Conservation (phyloP, 2,113 vertebrate genomes). For the Gymnogyps californianus region DNA sequence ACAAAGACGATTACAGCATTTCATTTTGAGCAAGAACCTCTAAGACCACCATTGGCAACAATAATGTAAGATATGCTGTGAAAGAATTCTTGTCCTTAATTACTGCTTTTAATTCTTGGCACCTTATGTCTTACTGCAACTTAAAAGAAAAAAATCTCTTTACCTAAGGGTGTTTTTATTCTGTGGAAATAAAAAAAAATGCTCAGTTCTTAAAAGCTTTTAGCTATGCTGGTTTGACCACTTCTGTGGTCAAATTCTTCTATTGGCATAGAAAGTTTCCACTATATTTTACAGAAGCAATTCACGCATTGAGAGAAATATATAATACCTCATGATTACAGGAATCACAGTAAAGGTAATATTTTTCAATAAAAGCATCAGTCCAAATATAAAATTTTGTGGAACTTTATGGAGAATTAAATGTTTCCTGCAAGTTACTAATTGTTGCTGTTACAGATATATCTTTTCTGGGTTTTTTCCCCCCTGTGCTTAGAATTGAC, state of each 20-base stretch:
- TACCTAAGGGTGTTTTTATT: neutral
- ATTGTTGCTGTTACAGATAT: neutral
- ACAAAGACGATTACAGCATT: neutral
- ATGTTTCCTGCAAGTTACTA: neutral
- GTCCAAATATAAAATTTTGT: neutral
- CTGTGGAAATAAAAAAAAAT: neutral
- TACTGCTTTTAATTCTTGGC: neutral
- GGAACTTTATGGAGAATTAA: neutral
- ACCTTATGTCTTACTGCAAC: neutral
- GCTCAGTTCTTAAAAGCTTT: neutral
- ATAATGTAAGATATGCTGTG: neutral
- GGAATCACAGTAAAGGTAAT: neutral
- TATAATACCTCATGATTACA: neutral
- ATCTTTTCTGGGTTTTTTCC: neutral
- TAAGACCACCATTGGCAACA: neutral
- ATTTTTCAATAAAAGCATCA: neutral
- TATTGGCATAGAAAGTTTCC: neutral
- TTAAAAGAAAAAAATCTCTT: neutral
- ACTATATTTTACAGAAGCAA: neutral
- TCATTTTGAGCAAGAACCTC: neutral
- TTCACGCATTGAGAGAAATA: neutral
- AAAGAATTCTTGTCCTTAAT: neutral
- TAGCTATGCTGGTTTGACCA: neutral
- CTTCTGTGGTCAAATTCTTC: neutral
- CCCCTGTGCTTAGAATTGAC: neutral